Conservation (phyloP, 2,113 vertebrate genomes). For the Ornithorhynchus anatinus region DNA sequence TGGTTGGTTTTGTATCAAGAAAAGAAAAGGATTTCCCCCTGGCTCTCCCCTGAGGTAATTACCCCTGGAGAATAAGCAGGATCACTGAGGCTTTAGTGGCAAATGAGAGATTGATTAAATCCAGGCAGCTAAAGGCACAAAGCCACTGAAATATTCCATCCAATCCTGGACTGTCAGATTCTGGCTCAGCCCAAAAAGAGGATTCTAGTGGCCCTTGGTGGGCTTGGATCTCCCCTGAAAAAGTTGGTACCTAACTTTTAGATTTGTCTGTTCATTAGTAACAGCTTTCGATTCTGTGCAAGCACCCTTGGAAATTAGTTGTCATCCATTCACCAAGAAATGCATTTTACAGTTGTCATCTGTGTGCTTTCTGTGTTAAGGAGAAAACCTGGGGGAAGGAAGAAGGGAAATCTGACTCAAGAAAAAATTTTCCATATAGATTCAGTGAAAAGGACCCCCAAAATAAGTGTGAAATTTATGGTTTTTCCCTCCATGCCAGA, state of each 20-base stretch:
- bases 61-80: constrained; percentile 25
- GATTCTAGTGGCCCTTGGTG: background rate
- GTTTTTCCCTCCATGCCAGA: too few species aligned
- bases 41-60: constrained; percentile 7
- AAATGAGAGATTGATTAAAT: constrained; percentile 44
- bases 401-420: too few species aligned
- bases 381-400: too few species aligned
- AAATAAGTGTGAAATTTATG: too few species aligned
- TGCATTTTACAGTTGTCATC: too few species aligned
- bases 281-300: constrained; percentile 29
- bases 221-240: constrained; percentile 29
- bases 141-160: constrained; percentile 16
- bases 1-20: background rate
- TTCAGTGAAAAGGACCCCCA: too few species aligned
- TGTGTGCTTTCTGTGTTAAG: too few species aligned
- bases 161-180: background rate
- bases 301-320: too few species aligned
- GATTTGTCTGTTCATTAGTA: constrained; percentile 24
- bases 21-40: background rate
- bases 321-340: too few species aligned
- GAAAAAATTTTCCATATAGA: too few species aligned
- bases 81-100: constrained; percentile 5
- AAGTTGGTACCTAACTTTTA: constrained; percentile 25
- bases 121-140: constrained; percentile 21
- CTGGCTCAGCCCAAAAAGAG: too few species aligned